Evolutionary conservation across 2,797 vertebrate species (phyloP), one percentile per base, ranked within the genome.

Genomic region (Characodon lateralis): DNA sequence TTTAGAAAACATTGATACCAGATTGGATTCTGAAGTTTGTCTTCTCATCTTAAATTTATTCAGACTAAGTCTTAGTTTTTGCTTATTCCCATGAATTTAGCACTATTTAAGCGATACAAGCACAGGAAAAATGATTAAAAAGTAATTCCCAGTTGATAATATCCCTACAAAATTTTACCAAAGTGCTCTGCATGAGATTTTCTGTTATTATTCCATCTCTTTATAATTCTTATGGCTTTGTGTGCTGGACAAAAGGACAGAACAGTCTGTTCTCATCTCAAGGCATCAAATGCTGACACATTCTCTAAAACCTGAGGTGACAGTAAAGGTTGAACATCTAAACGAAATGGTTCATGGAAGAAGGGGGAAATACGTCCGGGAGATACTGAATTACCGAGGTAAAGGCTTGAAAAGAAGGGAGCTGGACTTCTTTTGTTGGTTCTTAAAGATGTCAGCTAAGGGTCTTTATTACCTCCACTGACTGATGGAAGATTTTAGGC

Each of bases 181-280:
- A 56, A 51, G 55, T 41, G n/a, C 41, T 61, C n/a, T 73, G 39
- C 5, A 73, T 58, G 18, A 48, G 9, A 28, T 73, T 43, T 59
- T 58, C 20, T 50, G 41, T 74, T 63, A 24, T 63, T 50, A 61
- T 63, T n/a, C 18, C 18, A 31, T 48, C 58, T 63, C 6, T 59
- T 9, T 56, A n/a, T 3, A 14, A 73, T n/a, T 20, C 26, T 9
- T 63, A 9, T 50, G 50, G 43, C 59, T 35, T 26, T 61, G 56
- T 56, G 58, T 50, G 58, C 59, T 63, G 56, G 56, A 48, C 18
- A 3, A 46, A 63, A 43, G 56, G 26, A 43, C 63, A 41, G 58
- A 63, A 63, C 58, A 35, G 72, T 50, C 26, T 50, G 56, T 74
- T 74, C 72, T 63, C 9, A 26, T 61, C 16, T 14, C 56, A 48